Base-by-base conservation (phyloP, 1,140 invertebrate species). In the Eciton burchellii region DNA sequence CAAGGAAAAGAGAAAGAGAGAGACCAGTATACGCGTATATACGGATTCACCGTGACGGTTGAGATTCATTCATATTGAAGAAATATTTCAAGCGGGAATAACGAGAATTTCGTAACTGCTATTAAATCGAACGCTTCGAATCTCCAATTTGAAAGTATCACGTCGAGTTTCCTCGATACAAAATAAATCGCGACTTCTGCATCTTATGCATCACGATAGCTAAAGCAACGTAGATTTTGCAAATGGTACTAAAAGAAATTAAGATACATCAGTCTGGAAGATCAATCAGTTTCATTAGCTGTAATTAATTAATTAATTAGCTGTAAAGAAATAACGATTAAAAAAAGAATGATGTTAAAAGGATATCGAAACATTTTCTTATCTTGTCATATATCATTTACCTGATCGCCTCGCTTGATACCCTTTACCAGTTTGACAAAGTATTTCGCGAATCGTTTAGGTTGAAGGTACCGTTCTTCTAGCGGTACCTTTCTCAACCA, bases 351-450 rank as follows among this genome's bases (percentile, higher is more conserved):
- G 57, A 35, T 35, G 24, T 1, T 16, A 62, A 0, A 16, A 43
- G 2, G n/a, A 21, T 29, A 8, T 49, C 9, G 56, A 29, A 43
- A 35, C 62, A 5, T 41, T 54, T 70, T 0, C 35, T 1, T 9
- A 6, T 76, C 6, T 3, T 16, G 24, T 29, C 9, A 21, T 21
- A 0, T 49, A 76, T 9, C n/a, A 35, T 47, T 88, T 76, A 96
- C 93, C 63, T 93, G 94, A 90, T 96, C 96, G 14, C 96, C 95
- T 2, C 92, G 87, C 59, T 94, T 95, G 60, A 97, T 95, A 9
- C 87, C 93, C 88, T 96, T 96, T n/a, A 96, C 87, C 24, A 96
- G 90, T 89, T 95, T 96, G 3, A 93, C 93, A 19, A 96, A 89
- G 49, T 96, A 91, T 70, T 95, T 95, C 73, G 95, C 95, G 60